Evolutionary conservation across 2,797 vertebrate genomes (phyloP).

Genomic region (Sebastes alutus): DNA sequence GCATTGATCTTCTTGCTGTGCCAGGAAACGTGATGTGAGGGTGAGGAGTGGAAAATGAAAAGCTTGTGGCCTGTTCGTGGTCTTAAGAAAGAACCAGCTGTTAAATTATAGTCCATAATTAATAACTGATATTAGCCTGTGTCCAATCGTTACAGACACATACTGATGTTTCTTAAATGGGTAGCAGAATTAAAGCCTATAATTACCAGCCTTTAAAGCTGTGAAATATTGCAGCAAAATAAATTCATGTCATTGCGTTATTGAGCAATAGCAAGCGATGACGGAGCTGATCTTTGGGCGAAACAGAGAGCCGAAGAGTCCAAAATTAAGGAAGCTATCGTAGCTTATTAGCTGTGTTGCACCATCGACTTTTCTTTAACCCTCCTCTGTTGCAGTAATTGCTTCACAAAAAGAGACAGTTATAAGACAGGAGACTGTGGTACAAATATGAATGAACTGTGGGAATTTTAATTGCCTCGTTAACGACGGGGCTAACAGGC

Average conservation of each 20-base stretch:
- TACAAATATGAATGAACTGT: neutral
- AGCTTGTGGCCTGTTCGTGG: neutral
- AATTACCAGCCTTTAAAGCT: neutral
- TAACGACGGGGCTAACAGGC: neutral
- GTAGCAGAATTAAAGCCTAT: neutral
- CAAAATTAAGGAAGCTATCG: neutral
- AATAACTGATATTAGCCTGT: neutral
- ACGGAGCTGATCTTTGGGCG: neutral
- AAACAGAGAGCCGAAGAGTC: neutral
- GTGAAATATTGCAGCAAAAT: neutral
- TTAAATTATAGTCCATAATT: neutral
- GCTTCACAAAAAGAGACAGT: neutral
- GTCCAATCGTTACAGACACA: neutral
- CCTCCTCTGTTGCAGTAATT: neutral
- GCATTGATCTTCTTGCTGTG: constrained; percentile 9
- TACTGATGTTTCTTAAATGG: neutral
- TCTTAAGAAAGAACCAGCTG: neutral
- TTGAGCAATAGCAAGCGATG: neutral
- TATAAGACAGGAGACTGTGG: neutral
- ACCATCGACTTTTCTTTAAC: neutral
- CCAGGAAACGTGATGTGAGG: neutral
- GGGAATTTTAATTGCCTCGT: neutral
- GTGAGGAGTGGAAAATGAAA: constrained; percentile 24
- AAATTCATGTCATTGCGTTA: too few species aligned
- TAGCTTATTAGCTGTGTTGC: neutral